Evolutionary conservation across 2,888 invertebrate genomes (phyloP).

Genomic region (Gandaritis pyraliata): DNA sequence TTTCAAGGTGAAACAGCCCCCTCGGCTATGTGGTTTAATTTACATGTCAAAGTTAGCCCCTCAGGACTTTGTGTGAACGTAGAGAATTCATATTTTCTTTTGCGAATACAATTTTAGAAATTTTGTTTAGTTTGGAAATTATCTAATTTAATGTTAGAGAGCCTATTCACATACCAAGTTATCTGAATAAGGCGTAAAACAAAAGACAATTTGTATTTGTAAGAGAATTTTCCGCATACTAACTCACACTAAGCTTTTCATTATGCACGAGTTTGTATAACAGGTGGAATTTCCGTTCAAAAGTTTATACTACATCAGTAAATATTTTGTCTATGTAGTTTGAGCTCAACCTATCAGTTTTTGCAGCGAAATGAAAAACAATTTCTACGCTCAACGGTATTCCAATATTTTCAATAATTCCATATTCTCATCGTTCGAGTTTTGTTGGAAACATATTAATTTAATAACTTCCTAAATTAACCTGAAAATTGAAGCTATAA

Average conservation of each 20-base stretch:
- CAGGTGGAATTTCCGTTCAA: too few species aligned
- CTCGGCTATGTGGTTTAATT: slow-evolving; percentile 70
- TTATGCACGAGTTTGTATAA: too few species aligned
- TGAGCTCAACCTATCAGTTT: too few species aligned
- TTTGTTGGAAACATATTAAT: neutral
- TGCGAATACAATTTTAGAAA: slow-evolving; percentile 25
- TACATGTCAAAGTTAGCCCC: slow-evolving; percentile 73
- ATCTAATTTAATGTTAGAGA: too few species aligned
- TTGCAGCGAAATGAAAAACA: neutral
- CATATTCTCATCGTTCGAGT: neutral
- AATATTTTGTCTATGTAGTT: too few species aligned
- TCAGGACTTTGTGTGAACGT: slow-evolving; percentile 58
- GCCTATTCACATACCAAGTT: too few species aligned
- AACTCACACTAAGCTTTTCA: too few species aligned
- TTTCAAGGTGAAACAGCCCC: slow-evolving; percentile 69
- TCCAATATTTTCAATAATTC: neutral
- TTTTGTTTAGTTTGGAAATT: neutral
- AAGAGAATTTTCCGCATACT: too few species aligned
- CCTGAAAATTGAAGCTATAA: slow-evolving; percentile 2
- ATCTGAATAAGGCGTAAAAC: too few species aligned
- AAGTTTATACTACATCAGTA: too few species aligned
- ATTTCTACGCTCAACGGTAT: neutral
- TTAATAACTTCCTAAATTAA: neutral
- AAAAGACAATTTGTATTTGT: too few species aligned
- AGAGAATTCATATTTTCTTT: slow-evolving; percentile 47